Evolutionary conservation across 2,113 vertebrate genomes (phyloP), one percentile per base, ranked within the genome.

Genomic region (Tautogolabrus adspersus): DNA sequence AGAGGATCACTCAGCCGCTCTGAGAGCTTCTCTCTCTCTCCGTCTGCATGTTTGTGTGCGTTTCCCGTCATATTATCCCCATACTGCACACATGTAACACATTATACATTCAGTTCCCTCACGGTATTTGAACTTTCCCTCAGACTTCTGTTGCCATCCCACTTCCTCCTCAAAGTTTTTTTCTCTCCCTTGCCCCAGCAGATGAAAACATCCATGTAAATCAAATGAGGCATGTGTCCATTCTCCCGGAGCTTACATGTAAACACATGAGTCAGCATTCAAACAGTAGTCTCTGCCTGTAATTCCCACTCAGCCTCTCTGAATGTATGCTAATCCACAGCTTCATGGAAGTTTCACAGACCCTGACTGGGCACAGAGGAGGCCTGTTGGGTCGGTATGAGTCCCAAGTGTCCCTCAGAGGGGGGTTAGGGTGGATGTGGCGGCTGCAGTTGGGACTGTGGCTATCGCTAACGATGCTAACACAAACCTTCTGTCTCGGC

Each of bases 401-500:
- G 54, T 81, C 83, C 85, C 88, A 88, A 83, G 89, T 91, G 87
- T 73, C 72, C 16, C 70, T 56, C 34, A 56, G 30, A 80, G 66
- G 42, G 58, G 30, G 30, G 30, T 34, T 34, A 34, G 66, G 74
- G 63, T 61, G 22, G 15, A 63, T 44, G 61, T n/a, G 67, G 71
- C 10, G 5, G 74, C 44, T 46, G 44, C 18, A 59, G 68, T 72
- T 58, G 26, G 66, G 66, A 72, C 82, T 19, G 65, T 15, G 58
- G 85, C 85, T 87, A 80, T 80, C 6, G 64, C 87, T 90, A 91
- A 92, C 37, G 52, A 88, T 0, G 79, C 83, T 91, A 93, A 94
- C 84, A n/a, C 79, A 92, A 94, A 94, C 77, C 75, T 79, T 85
- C 89, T 93, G 88, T 68, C 78, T 44, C 11, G 15, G 79, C 75